Evolutionary conservation across 2,113 vertebrate species (phyloP).

Genomic region (Oriolus oriolus): DNA sequence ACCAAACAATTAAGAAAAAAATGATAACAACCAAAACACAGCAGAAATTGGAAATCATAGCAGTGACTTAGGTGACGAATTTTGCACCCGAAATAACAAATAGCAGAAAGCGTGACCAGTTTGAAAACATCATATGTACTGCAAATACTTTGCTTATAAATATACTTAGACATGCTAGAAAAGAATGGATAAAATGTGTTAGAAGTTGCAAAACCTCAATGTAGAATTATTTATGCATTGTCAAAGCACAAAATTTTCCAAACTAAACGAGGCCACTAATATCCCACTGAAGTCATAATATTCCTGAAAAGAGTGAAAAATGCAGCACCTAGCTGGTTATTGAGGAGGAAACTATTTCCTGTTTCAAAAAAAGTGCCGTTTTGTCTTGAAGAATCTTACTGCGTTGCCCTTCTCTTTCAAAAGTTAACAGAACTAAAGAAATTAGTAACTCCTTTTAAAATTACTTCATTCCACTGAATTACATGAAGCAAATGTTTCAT

Average conservation of each 20-base stretch:
- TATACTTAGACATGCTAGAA: background rate
- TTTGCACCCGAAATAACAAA: background rate
- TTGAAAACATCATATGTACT: background rate
- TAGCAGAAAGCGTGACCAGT: background rate
- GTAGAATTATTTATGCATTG: background rate
- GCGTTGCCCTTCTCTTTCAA: background rate
- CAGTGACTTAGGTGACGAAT: background rate
- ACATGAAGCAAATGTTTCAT: background rate
- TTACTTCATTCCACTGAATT: background rate
- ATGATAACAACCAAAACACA: background rate
- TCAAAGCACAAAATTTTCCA: background rate
- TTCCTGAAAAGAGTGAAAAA: background rate
- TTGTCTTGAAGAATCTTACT: background rate
- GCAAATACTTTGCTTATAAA: background rate
- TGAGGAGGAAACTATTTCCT: background rate
- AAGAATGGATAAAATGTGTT: background rate
- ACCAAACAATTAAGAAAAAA: background rate
- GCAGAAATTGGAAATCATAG: background rate
- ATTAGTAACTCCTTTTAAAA: background rate
- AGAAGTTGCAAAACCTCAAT: background rate
- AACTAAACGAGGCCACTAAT: background rate
- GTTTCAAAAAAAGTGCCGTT: background rate
- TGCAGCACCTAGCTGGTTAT: background rate
- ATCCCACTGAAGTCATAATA: background rate
- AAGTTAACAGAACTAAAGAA: background rate